Evolutionary conservation across 2,113 vertebrate genomes (phyloP).

Genomic region (Chaetops frenatus): DNA sequence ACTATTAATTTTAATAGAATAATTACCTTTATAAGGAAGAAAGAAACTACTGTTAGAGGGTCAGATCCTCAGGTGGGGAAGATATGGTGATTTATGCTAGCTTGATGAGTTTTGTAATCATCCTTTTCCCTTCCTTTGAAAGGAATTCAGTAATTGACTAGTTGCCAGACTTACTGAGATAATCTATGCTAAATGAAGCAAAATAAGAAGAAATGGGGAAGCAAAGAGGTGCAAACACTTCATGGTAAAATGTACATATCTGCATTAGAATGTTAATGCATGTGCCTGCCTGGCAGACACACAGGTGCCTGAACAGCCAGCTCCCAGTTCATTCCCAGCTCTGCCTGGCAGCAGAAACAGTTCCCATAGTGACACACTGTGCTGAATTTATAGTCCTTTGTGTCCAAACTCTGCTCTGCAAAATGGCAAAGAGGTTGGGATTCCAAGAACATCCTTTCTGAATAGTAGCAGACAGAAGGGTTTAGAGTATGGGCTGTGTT

Average conservation of each 20-base stretch:
- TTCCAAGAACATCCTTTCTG: neutral
- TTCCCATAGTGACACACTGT: constrained; percentile 15
- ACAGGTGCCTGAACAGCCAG: neutral
- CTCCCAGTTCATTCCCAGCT: neutral
- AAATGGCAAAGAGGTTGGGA: neutral
- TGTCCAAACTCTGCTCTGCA: neutral
- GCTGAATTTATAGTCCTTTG: neutral
- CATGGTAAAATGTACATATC: neutral
- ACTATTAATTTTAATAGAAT: constrained; percentile 53
- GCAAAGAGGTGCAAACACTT: neutral
- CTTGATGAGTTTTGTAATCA: constrained; percentile 15
- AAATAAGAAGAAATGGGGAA: neutral
- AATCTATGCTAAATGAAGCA: constrained; percentile 4
- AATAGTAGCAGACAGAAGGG: neutral
- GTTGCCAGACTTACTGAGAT: neutral
- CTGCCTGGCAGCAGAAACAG: neutral
- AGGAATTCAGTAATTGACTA: constrained; percentile 2
- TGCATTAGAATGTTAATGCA: neutral
- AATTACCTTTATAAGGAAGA: constrained; percentile 47
- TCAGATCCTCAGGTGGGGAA: constrained; percentile 47
- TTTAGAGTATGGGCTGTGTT: neutral
- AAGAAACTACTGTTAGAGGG: neutral
- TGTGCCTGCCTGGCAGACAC: neutral
- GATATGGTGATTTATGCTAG: constrained; percentile 21
- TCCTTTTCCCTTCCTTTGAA: neutral